These are phyloP conservation scores for Leucoma salicis DNA, from an alignment of 2,888 invertebrate species.

Conservation along the genomic window DNA sequence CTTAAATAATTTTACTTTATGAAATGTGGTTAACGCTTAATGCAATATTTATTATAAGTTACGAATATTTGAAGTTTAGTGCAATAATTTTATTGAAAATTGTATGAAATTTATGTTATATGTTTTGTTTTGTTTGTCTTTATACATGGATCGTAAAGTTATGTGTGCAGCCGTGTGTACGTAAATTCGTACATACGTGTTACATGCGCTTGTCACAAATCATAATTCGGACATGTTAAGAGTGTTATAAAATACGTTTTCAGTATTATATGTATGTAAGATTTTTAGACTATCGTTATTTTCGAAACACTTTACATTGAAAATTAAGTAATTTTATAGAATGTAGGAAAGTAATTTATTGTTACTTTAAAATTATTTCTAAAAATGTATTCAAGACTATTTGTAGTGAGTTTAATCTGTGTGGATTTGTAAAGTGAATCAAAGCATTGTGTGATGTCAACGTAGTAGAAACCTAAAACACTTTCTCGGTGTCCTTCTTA, in stretches of 20 bases:
- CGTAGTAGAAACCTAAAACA: conserved; percentile 42
- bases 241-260: conserved; percentile 64
- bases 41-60: conserved; percentile 81
- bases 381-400: conserved; percentile 68
- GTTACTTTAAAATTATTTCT: conserved; percentile 76
- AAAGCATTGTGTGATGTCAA: conserved; percentile 54
- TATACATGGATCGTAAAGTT: conserved; percentile 50
- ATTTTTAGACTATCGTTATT: conserved; percentile 68
- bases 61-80: conserved; percentile 69
- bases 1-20: conserved; percentile 67
- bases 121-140: conserved; percentile 73
- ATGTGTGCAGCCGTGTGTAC: background rate
- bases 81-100: conserved; percentile 80
- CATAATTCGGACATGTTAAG: conserved; percentile 58
- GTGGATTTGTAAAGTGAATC: conserved; percentile 42
- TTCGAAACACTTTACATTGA: conserved; percentile 64
- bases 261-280: conserved; percentile 79
- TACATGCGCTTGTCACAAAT: conserved; percentile 43
- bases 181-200: background rate
- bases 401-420: conserved; percentile 48
- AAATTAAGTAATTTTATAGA: conserved; percentile 74
- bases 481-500: conserved; percentile 71
- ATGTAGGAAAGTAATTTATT: conserved; percentile 77
- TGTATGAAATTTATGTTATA: conserved; percentile 75
- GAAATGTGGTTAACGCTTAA: conserved; percentile 73